Conservation (phyloP, 2,888 invertebrate species). For the Rhodophaea formosa region DNA sequence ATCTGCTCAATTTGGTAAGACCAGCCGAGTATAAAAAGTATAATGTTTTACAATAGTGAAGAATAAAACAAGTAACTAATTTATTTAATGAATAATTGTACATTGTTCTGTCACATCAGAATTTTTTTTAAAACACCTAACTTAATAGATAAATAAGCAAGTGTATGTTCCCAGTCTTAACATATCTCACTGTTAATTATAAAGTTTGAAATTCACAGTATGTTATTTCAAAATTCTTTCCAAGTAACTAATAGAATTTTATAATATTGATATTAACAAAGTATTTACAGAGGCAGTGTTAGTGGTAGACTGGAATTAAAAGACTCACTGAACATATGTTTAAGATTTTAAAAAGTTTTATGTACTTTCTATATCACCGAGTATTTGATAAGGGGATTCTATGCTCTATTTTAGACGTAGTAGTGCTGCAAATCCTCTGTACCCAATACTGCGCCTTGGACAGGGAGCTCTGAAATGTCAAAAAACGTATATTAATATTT, state of each 20-base stretch:
- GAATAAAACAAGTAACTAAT: background rate
- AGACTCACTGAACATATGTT: background rate
- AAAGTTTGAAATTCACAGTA: background rate
- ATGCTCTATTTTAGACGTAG: conserved; percentile 39
- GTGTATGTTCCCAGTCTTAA: background rate
- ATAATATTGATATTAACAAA: background rate
- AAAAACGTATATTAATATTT: conserved; percentile 19
- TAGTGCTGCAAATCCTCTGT: conserved; percentile 69
- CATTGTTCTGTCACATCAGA: background rate
- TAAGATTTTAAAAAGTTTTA: conserved; percentile 2
- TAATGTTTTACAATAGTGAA: too few species aligned
- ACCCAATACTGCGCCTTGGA: conserved; percentile 51
- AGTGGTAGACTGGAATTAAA: background rate
- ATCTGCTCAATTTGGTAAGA: conserved; percentile 4
- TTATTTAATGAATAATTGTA: background rate
- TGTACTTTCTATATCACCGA: conserved; percentile 31
- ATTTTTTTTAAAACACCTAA: background rate
- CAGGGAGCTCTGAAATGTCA: conserved; percentile 62
- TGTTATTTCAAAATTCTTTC: too few species aligned
- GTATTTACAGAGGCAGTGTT: background rate
- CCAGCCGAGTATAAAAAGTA: background rate
- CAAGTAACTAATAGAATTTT: too few species aligned
- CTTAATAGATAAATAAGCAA: background rate
- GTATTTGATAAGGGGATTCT: conserved; percentile 23
- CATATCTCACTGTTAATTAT: background rate